Base-by-base conservation (phyloP, 1,140 invertebrate species). In the Phenacoccus solenopsis region DNA sequence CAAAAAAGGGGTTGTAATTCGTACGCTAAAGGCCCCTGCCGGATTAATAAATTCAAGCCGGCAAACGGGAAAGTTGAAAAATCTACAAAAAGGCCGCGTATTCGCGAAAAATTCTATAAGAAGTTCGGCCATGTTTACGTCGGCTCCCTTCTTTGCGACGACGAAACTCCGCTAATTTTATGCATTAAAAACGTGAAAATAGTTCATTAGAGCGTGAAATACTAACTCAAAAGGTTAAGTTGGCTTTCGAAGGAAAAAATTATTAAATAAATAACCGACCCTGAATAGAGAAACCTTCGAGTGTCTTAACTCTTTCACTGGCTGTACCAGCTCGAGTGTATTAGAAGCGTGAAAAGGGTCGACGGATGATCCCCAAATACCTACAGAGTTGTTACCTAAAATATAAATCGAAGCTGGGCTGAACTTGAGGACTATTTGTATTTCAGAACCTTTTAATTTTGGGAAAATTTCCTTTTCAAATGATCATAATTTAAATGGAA, bases 121-220 rank as follows among this genome's bases (percentile, higher is more conserved):
- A 49, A 49, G 38, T 49, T 49, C 20, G 13, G 16, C 38, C 38
- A 49, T 49, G 38, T 49, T 49, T 49, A 32, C 30, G 30, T n/a
- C 30, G 30, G 30, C 30, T 32, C 30, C 13, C 13, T 13, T 32
- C 30, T 7, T 10, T 49, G 4, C 38, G 4, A 10, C 38, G n/a
- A n/a, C 38, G 12, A 49, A 49, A 49, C 38, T 49, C n/a, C 20
- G 38, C 38, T n/a, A 49, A 49, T 49, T 49, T 49, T 49, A 49
- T 49, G 38, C 38, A 49, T 49, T 49, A 49, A 49, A 49, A 49
- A 49, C 38, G 38, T n/a, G 38, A 49, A 49, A 49, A 49, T 49
- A 49, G 38, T 49, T 49, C 38, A 49, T 49, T 49, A 49, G 38
- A 49, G 38, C 38, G 38, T 49, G 20, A 49, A 49, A 49, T 49